These are phyloP conservation scores for Neria commutata DNA, from an alignment of 2,888 invertebrate genomes.

Conservation along the genomic window DNA sequence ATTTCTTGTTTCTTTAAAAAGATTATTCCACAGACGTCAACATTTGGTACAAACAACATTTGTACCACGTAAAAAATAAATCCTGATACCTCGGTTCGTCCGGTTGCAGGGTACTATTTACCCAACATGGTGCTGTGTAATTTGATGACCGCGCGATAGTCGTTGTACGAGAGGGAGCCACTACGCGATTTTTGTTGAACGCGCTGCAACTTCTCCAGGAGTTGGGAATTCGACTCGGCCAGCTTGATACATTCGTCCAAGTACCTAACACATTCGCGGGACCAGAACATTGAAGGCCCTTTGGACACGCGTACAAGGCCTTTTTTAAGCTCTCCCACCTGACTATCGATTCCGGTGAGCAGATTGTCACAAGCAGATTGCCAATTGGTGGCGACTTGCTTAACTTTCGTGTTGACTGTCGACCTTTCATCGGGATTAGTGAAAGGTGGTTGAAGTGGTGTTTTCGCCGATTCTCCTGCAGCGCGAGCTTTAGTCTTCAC, in stretches of 20 bases:
- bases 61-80: constrained; percentile 11
- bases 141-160: constrained; percentile 54
- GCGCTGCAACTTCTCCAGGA: constrained; percentile 44
- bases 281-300: constrained; percentile 54
- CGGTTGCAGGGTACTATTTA: constrained; percentile 26
- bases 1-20: constrained; percentile 18
- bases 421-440: constrained; percentile 23
- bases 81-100: not conserved
- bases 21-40: constrained; percentile 28
- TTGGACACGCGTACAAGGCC: not conserved
- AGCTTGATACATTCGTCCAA: constrained; percentile 46
- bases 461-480: not conserved
- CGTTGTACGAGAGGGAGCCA: constrained; percentile 58
- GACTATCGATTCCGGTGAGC: constrained; percentile 18
- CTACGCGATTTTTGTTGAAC: constrained; percentile 49
- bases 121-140: constrained; percentile 46
- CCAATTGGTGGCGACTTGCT: constrained; percentile 22
- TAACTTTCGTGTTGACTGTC: constrained; percentile 11
- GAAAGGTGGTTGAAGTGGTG: constrained; percentile 19
- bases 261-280: constrained; percentile 54
- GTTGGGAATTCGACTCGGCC: constrained; percentile 23
- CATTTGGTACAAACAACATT: not conserved
- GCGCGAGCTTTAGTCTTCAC: too few species aligned
- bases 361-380: constrained; percentile 25
- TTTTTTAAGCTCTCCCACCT: not conserved